Evolutionary conservation across 2,797 vertebrate genomes (phyloP).

Genomic region (Sebastes alutus): DNA sequence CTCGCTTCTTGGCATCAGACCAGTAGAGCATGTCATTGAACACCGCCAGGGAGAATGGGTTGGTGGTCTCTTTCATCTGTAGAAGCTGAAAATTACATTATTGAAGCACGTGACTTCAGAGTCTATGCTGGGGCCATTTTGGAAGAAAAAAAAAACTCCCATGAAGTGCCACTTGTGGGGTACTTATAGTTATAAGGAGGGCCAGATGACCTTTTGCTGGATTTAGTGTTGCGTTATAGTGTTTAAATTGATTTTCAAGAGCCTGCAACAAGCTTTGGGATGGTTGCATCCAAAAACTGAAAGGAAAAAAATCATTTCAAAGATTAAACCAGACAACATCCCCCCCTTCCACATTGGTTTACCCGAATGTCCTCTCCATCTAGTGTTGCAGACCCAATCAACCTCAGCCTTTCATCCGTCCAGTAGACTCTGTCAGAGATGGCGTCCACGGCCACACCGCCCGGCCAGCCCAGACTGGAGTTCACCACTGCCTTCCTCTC

Average conservation of each 20-base stretch:
- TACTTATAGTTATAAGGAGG: not conserved
- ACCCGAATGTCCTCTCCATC: slow-evolving; percentile 87
- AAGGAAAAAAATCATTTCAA: not conserved
- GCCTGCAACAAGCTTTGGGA: not conserved
- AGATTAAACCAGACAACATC: not conserved
- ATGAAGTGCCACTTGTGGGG: not conserved
- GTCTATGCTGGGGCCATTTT: not conserved
- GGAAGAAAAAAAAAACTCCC: not conserved
- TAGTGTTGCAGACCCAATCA: slow-evolving; percentile 86
- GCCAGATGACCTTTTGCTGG: not conserved
- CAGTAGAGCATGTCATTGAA: slow-evolving; percentile 91
- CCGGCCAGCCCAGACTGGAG: slow-evolving; percentile 88
- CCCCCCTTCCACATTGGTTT: not conserved
- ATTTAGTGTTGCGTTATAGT: not conserved
- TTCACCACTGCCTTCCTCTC: slow-evolving; percentile 80
- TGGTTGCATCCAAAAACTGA: not conserved
- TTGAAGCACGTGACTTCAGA: not conserved
- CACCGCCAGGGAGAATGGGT: slow-evolving; percentile 87
- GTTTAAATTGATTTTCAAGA: not conserved
- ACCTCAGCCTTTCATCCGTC: slow-evolving; percentile 89
- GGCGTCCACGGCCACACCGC: slow-evolving; percentile 87
- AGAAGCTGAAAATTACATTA: slow-evolving; percentile 79
- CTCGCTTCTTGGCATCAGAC: slow-evolving; percentile 86
- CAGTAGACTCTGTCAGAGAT: slow-evolving; percentile 88
- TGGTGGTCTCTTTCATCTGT: slow-evolving; percentile 84